phyloP scores from a whole-genome alignment of 2,797 vertebrate genomes.

The Tamandua tetradactyla region DNA sequence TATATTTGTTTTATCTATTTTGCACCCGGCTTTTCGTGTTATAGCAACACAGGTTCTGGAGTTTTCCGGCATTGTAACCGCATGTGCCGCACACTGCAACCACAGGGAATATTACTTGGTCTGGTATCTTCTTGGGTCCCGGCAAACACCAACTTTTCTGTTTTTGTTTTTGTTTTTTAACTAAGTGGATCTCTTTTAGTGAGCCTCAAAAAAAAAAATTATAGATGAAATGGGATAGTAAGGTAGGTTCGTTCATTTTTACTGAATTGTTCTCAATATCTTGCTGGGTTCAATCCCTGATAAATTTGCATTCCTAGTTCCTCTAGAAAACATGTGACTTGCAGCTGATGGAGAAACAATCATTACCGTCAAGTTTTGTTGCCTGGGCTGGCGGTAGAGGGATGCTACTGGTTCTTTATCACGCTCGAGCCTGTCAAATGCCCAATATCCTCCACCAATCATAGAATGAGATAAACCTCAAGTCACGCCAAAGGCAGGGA shows the following conservation, averaged over 20 bases:
- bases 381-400: background rate
- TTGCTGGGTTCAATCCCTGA: background rate
- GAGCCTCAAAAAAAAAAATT: background rate
- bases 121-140: background rate
- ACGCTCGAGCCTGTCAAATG: background rate
- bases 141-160: background rate
- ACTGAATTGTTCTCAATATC: background rate
- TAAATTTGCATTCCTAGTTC: background rate
- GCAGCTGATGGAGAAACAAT: constrained; percentile 1
- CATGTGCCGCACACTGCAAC: background rate
- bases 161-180: background rate
- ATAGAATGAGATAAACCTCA: background rate
- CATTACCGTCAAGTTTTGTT: constrained; percentile 15
- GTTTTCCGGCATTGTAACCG: background rate
- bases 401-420: background rate
- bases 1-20: background rate
- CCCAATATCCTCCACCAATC: background rate
- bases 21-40: background rate
- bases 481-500: background rate
- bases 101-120: background rate
- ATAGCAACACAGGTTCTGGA: background rate
- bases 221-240: background rate
- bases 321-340: background rate
- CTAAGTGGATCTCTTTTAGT: background rate
- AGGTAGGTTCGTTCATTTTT: constrained; percentile 25